phyloP scores from a whole-genome alignment of 2,888 invertebrate species.

The Drosophila leonis region DNA sequence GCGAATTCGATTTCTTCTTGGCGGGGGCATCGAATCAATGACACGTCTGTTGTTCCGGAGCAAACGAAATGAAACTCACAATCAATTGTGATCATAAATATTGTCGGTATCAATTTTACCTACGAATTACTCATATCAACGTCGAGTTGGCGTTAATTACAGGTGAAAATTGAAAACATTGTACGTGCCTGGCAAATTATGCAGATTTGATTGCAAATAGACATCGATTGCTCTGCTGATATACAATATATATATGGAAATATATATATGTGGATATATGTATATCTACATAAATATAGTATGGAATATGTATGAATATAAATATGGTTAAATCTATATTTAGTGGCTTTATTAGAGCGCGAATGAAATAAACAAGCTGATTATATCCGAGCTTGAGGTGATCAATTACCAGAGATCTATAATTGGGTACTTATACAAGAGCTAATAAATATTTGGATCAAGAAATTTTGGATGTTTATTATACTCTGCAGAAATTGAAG shows the following conservation, averaged over 20 bases:
- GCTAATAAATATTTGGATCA: background rate
- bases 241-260: slow-evolving; percentile 1
- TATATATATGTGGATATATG: too few relatives aligned
- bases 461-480: background rate
- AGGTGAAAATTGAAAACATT: slow-evolving; percentile 77
- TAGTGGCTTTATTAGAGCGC: slow-evolving; percentile 74
- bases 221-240: slow-evolving; percentile 26
- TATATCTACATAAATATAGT: background rate
- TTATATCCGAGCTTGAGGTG: slow-evolving; percentile 14
- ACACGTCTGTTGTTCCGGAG: slow-evolving; percentile 31
- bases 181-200: slow-evolving; percentile 73
- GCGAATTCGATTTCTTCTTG: slow-evolving; percentile 1
- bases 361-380: slow-evolving; percentile 49
- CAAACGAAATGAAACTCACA: slow-evolving; percentile 38
- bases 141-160: slow-evolving; percentile 67
- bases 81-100: slow-evolving; percentile 63
- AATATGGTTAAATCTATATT: slow-evolving; percentile 50
- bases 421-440: background rate
- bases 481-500: background rate
- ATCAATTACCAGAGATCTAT: slow-evolving; percentile 22
- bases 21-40: slow-evolving; percentile 16
- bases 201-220: slow-evolving; percentile 66
- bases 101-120: slow-evolving; percentile 57
- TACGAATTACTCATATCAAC: slow-evolving; percentile 61
- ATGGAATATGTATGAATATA: slow-evolving; percentile 6